Evolutionary conservation across 2,113 vertebrate genomes (phyloP).

Genomic region (Crotalus horridus): DNA sequence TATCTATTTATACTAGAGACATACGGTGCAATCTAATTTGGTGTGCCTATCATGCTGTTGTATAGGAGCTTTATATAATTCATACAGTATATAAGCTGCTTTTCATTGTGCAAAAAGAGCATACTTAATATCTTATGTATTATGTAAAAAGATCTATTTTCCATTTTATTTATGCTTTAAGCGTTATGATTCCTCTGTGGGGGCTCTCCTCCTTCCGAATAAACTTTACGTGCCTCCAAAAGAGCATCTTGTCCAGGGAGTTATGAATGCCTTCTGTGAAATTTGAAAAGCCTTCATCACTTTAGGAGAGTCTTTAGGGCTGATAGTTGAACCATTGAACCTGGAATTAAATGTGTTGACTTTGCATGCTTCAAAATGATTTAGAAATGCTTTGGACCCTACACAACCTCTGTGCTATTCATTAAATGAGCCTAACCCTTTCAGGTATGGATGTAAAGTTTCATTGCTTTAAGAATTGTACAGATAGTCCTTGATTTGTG

Average conservation of each 20-base stretch:
- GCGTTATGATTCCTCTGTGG: not conserved
- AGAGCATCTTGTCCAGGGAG: not conserved
- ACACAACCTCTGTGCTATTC: not conserved
- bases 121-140: not conserved
- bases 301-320: not conserved
- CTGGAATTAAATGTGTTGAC: not conserved
- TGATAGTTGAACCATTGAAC: not conserved
- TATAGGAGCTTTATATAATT: not conserved
- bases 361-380: not conserved
- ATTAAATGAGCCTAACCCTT: not conserved
- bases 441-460: not conserved
- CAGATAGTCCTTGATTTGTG: not conserved
- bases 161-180: not conserved
- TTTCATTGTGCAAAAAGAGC: not conserved
- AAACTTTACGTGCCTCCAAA: not conserved
- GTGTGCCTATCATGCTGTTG: not conserved
- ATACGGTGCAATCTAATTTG: not conserved
- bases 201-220: not conserved
- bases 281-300: not conserved
- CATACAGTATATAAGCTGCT: not conserved
- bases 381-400: not conserved
- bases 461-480: not conserved
- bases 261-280: not conserved
- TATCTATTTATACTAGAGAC: not conserved
- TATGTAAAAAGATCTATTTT: not conserved